Evolutionary conservation across 2,113 vertebrate species (phyloP).

Genomic region (Meleagris gallopavo): DNA sequence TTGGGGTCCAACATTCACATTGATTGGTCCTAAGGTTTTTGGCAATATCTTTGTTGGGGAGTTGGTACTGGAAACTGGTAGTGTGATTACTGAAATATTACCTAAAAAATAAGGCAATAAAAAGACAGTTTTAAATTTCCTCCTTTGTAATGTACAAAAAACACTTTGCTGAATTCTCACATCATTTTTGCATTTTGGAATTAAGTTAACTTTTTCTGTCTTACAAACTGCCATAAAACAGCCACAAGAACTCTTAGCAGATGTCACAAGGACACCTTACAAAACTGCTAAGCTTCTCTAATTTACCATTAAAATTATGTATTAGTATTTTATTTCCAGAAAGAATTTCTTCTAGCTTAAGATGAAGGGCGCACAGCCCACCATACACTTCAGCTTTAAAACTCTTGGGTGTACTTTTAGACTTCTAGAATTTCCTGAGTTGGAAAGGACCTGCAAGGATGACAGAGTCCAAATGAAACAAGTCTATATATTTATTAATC

Average conservation of each 20-base stretch:
- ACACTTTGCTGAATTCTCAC: neutral
- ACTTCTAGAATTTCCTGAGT: neutral
- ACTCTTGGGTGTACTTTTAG: neutral
- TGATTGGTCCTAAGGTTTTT: slow-evolving; percentile 83
- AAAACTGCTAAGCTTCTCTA: neutral
- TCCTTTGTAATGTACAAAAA: neutral
- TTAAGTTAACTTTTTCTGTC: neutral
- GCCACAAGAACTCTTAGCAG: neutral
- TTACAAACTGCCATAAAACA: accelerated
- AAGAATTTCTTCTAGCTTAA: neutral
- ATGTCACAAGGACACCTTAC: neutral
- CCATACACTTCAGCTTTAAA: neutral
- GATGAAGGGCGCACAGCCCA: neutral
- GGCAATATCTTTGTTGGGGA: slow-evolving; percentile 82
- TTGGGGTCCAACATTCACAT: slow-evolving; percentile 85
- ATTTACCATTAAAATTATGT: neutral
- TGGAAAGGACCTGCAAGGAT: neutral
- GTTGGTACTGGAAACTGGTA: slow-evolving; percentile 78
- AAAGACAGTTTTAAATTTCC: neutral
- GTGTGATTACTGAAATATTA: slow-evolving; percentile 78
- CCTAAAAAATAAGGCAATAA: slow-evolving; percentile 68
- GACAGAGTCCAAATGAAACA: neutral
- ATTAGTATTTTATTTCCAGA: neutral
- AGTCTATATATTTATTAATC: neutral
- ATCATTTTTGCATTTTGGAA: neutral